Conservation (phyloP, 2,113 vertebrate genomes). For the Plecturocebus donacophilus region DNA sequence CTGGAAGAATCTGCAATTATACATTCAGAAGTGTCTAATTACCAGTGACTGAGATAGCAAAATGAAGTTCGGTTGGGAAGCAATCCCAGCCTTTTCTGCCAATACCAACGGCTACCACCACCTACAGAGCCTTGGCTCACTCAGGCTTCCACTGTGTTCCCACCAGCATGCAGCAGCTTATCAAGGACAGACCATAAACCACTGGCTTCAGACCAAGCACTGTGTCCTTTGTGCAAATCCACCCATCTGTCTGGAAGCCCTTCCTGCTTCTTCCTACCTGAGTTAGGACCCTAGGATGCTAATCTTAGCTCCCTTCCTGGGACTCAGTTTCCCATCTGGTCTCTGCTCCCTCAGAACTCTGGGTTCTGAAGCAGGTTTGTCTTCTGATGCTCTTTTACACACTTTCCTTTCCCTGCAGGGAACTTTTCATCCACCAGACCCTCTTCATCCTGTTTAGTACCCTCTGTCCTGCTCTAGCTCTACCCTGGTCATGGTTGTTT, state of each 20-base stretch:
- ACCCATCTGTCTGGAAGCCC: neutral
- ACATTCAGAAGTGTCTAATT: conserved; percentile 4
- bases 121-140: neutral
- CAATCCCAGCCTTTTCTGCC: neutral
- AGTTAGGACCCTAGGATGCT: neutral
- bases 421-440: neutral
- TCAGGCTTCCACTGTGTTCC: neutral
- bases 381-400: neutral
- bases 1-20: neutral
- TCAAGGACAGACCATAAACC: neutral
- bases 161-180: neutral
- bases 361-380: neutral
- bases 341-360: neutral
- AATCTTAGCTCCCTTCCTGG: neutral
- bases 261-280: neutral
- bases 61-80: neutral
- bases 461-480: neutral
- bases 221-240: neutral
- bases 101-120: neutral
- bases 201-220: neutral
- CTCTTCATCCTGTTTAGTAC: neutral
- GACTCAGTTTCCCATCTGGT: neutral
- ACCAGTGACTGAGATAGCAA: conserved; percentile 6
- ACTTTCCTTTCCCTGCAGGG: neutral
- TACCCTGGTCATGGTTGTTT: neutral